Evolutionary conservation across 37 sponge, comb jelly and placozoan species (phyloP).

Genomic region (Oscarella lobularis): DNA sequence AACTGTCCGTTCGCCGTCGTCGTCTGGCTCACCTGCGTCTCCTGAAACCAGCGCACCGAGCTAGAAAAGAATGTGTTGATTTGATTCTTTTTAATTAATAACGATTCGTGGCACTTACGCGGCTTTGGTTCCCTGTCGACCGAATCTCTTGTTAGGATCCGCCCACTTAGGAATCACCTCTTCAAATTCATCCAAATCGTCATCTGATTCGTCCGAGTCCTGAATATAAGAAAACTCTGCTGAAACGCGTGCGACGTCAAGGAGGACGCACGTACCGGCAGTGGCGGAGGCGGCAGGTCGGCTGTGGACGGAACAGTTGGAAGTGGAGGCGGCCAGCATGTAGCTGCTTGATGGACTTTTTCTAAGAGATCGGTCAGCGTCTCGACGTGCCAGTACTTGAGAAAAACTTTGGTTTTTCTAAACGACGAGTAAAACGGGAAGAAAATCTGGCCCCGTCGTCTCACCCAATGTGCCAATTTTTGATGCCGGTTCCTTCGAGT

Average conservation of each 20-base stretch:
- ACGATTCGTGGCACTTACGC: no score
- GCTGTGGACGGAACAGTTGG: slow-evolving; percentile 25
- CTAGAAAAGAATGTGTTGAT: no score
- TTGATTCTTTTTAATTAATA: no score
- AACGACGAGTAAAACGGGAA: background rate
- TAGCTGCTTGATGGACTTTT: slow-evolving; percentile 40
- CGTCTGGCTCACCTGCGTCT: slow-evolving; percentile 30
- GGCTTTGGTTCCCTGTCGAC: slow-evolving; percentile 49
- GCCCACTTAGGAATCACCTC: background rate
- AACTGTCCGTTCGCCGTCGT: slow-evolving; percentile 8
- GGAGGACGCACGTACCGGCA: slow-evolving; percentile 5
- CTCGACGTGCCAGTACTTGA: slow-evolving; percentile 60
- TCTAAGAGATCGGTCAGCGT: slow-evolving; percentile 28
- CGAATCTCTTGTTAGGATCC: slow-evolving; percentile 33
- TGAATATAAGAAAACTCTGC: no score
- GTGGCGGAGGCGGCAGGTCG: slow-evolving; percentile 39
- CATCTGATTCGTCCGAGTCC: slow-evolving; percentile 29
- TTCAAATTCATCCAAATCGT: slow-evolving; percentile 22
- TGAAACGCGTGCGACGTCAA: no score
- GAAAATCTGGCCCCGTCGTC: background rate
- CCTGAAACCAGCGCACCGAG: slow-evolving; percentile 65
- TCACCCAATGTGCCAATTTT: slow-evolving; percentile 5
- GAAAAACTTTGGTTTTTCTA: slow-evolving; percentile 58
- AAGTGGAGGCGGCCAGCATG: slow-evolving; percentile 13
- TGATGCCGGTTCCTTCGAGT: slow-evolving; percentile 16